Base-by-base conservation (phyloP, 2,113 vertebrate species). In the Numenius arquata region DNA sequence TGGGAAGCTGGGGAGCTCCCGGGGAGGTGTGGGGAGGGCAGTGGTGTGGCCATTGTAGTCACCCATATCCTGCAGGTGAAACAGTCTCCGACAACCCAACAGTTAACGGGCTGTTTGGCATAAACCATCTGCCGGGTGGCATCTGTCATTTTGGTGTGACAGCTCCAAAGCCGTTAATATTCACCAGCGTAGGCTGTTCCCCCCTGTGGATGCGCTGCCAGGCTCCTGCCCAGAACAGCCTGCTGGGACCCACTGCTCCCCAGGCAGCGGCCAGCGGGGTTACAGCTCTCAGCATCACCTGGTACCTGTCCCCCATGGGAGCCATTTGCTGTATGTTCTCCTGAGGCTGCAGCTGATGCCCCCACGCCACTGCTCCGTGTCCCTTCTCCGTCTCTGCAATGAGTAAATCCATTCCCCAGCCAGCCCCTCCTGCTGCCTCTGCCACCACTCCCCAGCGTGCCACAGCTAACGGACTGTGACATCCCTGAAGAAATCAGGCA, bases 1-100 rank as follows among this genome's bases (percentile, higher is more conserved):
- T 6, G 20, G 29, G 84, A 61, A 23, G 59, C 38, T 38, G 47
- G 30, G 56, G 29, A 85, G 30, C 19, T 38, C 15, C 43, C 40
- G 29, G 29, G 48, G 29, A 56, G 21, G 22, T 2, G 0, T 23
- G 36, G 18, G 38, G 38, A 56, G 34, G 43, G 21, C 20, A 53
- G 23, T 38, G 61, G 40, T 34, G 19, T 0, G 0, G 62, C 19
- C 40, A 7, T 2, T 1, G 0, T 29, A 45, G 53, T 62, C 74
- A 40, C 36, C 36, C 27, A 14, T 1, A 1, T 38, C 55, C 55
- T n/a, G 18, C 41, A 58, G 56, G 21, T 56, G 32, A 19, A 50
- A n/a, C 9, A 25, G 22, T 67, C 59, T 26, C 27, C 29, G 47
- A 4, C 47, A 30, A 11, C 36, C 63, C 58, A 26, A 15, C 32